phyloP scores from a whole-genome alignment of 2,113 vertebrate species.

The Centrocercus urophasianus region DNA sequence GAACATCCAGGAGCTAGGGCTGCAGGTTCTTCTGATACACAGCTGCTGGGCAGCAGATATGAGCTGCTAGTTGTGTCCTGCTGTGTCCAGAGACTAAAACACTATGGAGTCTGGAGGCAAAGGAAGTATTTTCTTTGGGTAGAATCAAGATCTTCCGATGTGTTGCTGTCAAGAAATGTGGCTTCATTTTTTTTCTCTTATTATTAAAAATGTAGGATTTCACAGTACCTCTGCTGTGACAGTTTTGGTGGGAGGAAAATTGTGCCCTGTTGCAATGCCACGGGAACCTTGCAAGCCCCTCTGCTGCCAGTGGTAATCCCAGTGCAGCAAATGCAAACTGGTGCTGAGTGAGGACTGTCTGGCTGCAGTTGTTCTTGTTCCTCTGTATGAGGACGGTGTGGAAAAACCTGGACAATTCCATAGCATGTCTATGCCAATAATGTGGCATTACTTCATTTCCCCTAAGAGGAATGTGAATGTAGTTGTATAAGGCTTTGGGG shows the following conservation, averaged over 20 bases:
- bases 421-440: background rate
- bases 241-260: background rate
- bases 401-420: background rate
- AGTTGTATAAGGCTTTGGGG: background rate
- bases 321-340: background rate
- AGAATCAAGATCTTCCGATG: rapidly evolving
- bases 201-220: background rate
- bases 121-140: background rate
- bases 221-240: background rate
- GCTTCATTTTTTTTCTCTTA: background rate
- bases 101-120: background rate
- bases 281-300: background rate
- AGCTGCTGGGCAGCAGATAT: background rate
- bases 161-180: background rate
- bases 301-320: background rate
- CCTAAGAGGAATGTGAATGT: background rate
- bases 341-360: background rate
- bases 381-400: background rate
- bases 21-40: background rate
- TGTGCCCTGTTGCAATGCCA: background rate
- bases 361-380: background rate
- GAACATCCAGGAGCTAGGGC: background rate
- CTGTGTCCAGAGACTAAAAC: background rate
- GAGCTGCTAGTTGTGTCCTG: background rate
- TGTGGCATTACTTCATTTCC: conserved; percentile 36